Conservation (phyloP, 2,797 vertebrate genomes). For the Mus spretus region DNA sequence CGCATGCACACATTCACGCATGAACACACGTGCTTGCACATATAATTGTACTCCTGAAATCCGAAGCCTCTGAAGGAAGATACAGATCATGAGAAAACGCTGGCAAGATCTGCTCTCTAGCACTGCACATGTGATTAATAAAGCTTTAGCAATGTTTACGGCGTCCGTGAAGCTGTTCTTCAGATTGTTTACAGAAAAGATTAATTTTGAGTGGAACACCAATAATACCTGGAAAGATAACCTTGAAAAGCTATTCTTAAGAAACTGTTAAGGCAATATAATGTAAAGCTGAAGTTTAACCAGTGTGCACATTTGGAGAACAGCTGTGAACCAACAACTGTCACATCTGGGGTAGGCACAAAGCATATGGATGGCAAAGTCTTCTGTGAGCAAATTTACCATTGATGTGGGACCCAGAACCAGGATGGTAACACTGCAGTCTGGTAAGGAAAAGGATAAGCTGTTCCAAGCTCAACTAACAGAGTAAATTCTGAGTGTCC, state of each 20-base stretch:
- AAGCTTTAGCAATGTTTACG: neutral
- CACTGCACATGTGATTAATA: neutral
- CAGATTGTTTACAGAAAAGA: constrained; percentile 35
- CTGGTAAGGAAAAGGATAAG: neutral
- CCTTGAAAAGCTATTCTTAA: constrained; percentile 43
- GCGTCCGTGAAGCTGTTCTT: neutral
- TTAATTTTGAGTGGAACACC: constrained; percentile 60
- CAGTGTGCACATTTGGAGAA: constrained; percentile 34
- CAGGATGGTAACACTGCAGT: neutral
- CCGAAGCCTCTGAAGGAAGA: neutral
- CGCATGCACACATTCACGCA: neutral
- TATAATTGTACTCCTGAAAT: neutral
- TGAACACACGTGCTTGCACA: neutral
- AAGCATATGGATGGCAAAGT: constrained; percentile 43
- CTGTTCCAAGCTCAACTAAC: neutral
- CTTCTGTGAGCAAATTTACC: constrained; percentile 25
- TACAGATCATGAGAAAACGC: neutral
- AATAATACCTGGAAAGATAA: constrained; percentile 24
- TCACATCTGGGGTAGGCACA: neutral
- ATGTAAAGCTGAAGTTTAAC: constrained; percentile 51
- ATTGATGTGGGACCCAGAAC: neutral
- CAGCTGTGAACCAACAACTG: constrained; percentile 33
- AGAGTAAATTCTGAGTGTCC: neutral
- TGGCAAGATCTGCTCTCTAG: neutral
- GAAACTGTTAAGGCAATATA: neutral